Base-by-base conservation (phyloP, 2,113 vertebrate genomes). In the Sorex fumeus region DNA sequence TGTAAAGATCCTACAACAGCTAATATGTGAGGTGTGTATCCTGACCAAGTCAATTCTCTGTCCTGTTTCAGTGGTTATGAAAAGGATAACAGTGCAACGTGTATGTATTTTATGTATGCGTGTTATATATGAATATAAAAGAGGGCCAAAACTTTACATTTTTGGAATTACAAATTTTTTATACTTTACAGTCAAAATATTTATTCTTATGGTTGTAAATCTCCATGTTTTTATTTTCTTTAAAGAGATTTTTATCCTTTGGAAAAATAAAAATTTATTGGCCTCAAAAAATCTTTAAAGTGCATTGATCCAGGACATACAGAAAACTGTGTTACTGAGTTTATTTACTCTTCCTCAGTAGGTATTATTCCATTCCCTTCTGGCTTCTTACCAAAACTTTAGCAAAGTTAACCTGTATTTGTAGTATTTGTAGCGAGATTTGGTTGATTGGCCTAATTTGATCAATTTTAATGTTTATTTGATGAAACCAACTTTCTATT, bases 391-490 rank as follows among this genome's bases (percentile, higher is more conserved):
- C 30, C 71, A 53, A 87, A 60, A 43, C 27, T 84, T 92, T 32
- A 78, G 34, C 28, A 64, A 10, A 36, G 19, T 1, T 75, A 60
- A 67, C 6, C 6, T 28, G 34, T 50, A 50, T 50, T 50, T 50
- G 47, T 50, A 50, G 47, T 50, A 50, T 10, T 50, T 50, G 0
- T 1, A 19, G 8, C 28, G 2, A 23, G 77, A 16, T 12, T n/a
- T 21, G 16, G 30, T 9, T 77, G n/a, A 84, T 23, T 84, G 69
- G 8, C 27, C 16, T 81, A 70, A 70, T 81, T 66, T 77, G 40
- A 81, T 91, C 32, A 74, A 69, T 86, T 16, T 13, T 76, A 70
- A 28, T 75, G 19, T 76, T 93, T 47, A 79, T n/a, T 94, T 89
- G 69, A 19, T 92, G 77, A 84, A 67, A 47, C 6, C 0, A 34